Percentiles rank a stretch among this genome's conserved stretches.
These are phyloP conservation scores for Ibidorhyncha struthersii DNA, from an alignment of 2,113 vertebrate species.

Conservation along the genomic window DNA sequence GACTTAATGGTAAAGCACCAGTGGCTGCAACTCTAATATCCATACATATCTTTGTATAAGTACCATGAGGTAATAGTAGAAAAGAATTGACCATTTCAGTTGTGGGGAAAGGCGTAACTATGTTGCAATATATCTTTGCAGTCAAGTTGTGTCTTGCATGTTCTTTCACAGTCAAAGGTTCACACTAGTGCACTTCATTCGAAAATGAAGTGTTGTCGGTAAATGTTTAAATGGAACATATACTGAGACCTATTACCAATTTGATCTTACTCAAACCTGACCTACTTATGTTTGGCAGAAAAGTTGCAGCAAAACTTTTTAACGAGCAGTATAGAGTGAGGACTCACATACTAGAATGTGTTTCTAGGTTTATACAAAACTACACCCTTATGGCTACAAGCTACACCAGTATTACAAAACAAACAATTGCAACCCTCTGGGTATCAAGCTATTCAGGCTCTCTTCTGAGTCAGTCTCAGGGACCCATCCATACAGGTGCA, in stretches of 20 bases:
- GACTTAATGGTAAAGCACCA: not conserved
- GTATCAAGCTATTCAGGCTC: not conserved
- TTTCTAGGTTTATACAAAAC: not conserved
- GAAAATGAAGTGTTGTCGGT: not conserved
- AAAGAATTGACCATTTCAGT: not conserved
- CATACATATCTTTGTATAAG: not conserved
- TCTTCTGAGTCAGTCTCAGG: not conserved
- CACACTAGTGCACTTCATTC: not conserved
- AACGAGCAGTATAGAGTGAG: not conserved
- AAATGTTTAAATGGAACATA: not conserved
- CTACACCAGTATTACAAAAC: not conserved
- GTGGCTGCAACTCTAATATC: not conserved
- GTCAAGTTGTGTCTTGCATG: not conserved
- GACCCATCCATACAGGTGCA: not conserved
- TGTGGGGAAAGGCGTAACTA: not conserved
- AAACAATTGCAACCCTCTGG: not conserved
- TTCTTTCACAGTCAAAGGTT: not conserved
- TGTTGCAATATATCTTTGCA: not conserved
- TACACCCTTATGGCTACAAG: not conserved
- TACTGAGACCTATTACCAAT: not conserved
- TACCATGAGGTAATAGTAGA: not conserved
- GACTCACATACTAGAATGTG: not conserved
- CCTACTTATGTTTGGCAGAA: not conserved
- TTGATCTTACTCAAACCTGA: not conserved
- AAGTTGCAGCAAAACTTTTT: not conserved